Percentiles rank a stretch among this genome's conserved stretches.
These are phyloP conservation scores for Tapirus indicus DNA, from an alignment of 2,797 vertebrate genomes.

Conservation along the genomic window DNA sequence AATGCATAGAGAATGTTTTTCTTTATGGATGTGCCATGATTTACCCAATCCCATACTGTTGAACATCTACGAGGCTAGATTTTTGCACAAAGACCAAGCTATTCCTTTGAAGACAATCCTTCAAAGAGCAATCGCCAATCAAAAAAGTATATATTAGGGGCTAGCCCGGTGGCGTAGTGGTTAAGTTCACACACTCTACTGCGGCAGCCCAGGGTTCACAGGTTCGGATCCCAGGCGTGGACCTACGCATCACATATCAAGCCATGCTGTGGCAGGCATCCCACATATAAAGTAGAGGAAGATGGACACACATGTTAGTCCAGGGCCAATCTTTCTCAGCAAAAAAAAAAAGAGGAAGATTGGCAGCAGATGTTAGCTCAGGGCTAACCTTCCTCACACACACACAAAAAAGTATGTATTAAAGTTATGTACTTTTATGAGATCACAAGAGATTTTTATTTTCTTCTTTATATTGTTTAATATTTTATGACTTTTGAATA, in stretches of 20 bases:
- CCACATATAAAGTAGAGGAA: too few species aligned
- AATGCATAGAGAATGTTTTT: background rate
- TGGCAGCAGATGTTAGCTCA: too few species aligned
- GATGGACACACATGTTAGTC: too few species aligned
- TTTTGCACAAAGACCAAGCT: background rate
- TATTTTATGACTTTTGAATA: background rate
- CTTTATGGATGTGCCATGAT: background rate
- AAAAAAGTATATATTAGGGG: background rate
- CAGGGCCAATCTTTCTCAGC: too few species aligned
- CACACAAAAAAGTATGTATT: background rate
- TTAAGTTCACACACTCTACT: too few species aligned
- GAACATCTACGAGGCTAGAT: background rate
- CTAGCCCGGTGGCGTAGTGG: too few species aligned
- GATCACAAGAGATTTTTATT: background rate
- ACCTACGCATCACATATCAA: too few species aligned
- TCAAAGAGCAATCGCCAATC: background rate
- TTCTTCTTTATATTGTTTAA: background rate
- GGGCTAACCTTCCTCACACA: too few species aligned
- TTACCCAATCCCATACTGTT: fast-evolving
- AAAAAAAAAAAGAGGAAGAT: too few species aligned
- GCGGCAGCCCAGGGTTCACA: too few species aligned
- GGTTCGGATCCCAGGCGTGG: too few species aligned
- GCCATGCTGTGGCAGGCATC: too few species aligned
- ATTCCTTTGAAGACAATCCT: background rate
- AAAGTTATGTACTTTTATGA: background rate